Evolutionary conservation across 2,797 vertebrate genomes (phyloP), one percentile per base, ranked within the genome.

Genomic region (Anomalospiza imberbis): DNA sequence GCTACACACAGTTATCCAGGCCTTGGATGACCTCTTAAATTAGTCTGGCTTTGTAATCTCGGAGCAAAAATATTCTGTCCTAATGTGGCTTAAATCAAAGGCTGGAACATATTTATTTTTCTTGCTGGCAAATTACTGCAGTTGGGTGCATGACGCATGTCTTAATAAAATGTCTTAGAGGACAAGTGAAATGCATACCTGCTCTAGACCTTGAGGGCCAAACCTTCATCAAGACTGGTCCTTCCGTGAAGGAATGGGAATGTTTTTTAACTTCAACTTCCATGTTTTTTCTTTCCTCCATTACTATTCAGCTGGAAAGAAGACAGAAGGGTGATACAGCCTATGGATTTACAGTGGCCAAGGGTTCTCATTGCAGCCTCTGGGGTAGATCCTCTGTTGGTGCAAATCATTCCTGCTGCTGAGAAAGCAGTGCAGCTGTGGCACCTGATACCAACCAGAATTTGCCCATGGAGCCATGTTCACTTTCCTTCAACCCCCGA

Each of bases 51-150:
- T 90, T 95, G 38, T 89, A 90, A 80, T 82, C 77, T 83, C 68
- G 45, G 57, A 94, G 73, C 47, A 82, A 85, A 93, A 91, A 54
- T 94, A 47, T 74, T 91, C 38, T 87, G 28, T 60, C 48, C 65
- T 94, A 90, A 91, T 77, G 88, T 91, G 57, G 94, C 93, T 92
- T 95, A 91, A 91, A 96, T 96, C 91, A 96, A 96, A 95, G 80
- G 38, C 84, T 82, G 72, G 77, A 93, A 84, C 16, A 4, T 73
- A 62, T 48, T 95, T 92, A 32, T 85, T 95, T 85, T 92, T 57
- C 54, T 93, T 79, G 18, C 77, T 95, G 68, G 67, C 71, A 71
- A 55, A 65, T 88, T n/a, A 73, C 60, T 79, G 34, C n/a, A 25
- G 18, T 90, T 85, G 42, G 14, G 57, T 85, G 57, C 22, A 12